phyloP scores from a whole-genome alignment of 2,888 invertebrate species.

The Caenorhabditis drosophilae region DNA sequence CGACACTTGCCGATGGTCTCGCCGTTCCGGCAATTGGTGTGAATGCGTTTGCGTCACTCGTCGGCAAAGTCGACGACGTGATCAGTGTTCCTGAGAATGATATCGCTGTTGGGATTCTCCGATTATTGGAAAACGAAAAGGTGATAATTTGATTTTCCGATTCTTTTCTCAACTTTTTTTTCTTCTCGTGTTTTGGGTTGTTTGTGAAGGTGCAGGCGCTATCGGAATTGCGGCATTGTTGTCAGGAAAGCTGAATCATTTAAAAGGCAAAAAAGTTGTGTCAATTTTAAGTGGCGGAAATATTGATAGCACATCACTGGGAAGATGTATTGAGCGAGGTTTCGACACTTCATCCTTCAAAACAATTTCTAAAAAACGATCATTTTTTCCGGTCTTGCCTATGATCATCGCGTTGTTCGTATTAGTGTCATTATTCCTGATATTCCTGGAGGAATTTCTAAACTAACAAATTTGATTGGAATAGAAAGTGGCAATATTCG shows the following conservation, averaged over 20 bases:
- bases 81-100: conserved; percentile 69
- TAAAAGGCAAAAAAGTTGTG: conserved; percentile 67
- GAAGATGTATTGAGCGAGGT: conserved; percentile 70
- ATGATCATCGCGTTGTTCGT: conserved; percentile 72
- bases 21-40: conserved; percentile 85
- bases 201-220: conserved; percentile 89
- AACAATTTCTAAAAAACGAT: too few species aligned
- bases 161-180: too few species aligned
- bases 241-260: conserved; percentile 76
- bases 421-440: conserved; percentile 71
- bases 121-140: conserved; percentile 69
- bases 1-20: conserved; percentile 85
- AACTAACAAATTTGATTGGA: conserved; percentile 70
- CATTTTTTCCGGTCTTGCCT: conserved; percentile 74
- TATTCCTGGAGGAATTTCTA: conserved; percentile 71
- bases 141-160: conserved; percentile 2
- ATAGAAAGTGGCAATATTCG: conserved; percentile 33
- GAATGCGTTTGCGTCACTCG: conserved; percentile 81
- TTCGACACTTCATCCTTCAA: too few species aligned
- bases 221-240: conserved; percentile 83
- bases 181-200: conserved; percentile 74
- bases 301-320: conserved; percentile 73
- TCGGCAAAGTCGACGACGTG: conserved; percentile 76
- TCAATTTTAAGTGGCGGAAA: conserved; percentile 72
- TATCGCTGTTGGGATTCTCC: conserved; percentile 72